A percentile compares a stretch with the other conserved stretches of the same genome.
phyloP scores from a whole-genome alignment of 2,113 vertebrate species.

The Crotalus helleri region DNA sequence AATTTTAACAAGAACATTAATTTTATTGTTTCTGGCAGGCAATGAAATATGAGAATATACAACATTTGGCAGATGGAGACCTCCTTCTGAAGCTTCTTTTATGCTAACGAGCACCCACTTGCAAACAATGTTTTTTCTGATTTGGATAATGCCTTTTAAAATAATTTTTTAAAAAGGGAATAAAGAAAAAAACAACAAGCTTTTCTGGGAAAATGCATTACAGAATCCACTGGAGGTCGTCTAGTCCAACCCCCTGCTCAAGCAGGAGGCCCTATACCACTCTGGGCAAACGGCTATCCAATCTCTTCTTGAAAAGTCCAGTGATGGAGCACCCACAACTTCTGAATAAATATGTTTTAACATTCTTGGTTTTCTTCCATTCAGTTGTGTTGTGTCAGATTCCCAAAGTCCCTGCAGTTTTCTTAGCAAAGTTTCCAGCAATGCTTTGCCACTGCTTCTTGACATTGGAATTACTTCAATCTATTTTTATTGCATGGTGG shows the following conservation, averaged over 20 bases:
- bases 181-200: background rate
- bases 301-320: background rate
- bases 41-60: slow-evolving; percentile 12
- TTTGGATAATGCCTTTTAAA: slow-evolving; percentile 24
- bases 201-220: slow-evolving; percentile 1
- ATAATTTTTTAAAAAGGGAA: background rate
- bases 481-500: background rate
- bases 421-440: background rate
- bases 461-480: background rate
- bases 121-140: slow-evolving; percentile 33
- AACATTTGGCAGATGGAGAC: slow-evolving; percentile 35
- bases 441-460: background rate
- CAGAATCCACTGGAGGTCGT: background rate
- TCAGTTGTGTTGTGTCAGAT: background rate
- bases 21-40: background rate
- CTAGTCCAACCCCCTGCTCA: background rate
- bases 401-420: background rate
- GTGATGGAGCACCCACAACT: background rate
- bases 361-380: background rate
- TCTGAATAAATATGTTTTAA: background rate
- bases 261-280: background rate
- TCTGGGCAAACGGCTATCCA: background rate
- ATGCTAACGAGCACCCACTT: background rate
- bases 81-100: background rate
- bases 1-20: background rate